phyloP scores from a whole-genome alignment of 2,888 invertebrate genomes.

The Linnaemya tessellans region DNA sequence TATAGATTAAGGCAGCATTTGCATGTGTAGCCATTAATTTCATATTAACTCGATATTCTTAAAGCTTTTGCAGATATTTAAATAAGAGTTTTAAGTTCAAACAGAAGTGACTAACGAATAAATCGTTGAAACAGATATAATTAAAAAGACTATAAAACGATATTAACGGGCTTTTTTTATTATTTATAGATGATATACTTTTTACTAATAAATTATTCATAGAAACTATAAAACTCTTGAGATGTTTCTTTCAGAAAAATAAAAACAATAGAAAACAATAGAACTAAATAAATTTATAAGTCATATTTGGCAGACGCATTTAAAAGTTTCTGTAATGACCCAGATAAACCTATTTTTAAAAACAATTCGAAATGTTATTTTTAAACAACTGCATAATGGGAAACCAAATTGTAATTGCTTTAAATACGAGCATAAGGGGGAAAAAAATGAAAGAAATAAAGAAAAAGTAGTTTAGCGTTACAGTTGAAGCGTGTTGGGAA shows the following conservation, averaged over 20 bases:
- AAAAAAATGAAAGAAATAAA: slow-evolving; percentile 6
- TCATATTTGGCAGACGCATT: slow-evolving; percentile 25
- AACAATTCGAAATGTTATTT: neutral
- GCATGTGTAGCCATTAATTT: slow-evolving; percentile 31
- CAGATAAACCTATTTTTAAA: slow-evolving; percentile 9
- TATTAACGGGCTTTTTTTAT: slow-evolving; percentile 3
- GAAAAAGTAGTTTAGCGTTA: slow-evolving; percentile 60
- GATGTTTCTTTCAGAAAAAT: slow-evolving; percentile 7
- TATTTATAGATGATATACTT: neutral
- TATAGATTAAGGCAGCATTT: slow-evolving; percentile 4
- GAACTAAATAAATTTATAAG: neutral
- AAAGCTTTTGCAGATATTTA: neutral
- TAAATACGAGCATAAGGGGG: neutral
- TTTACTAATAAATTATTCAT: slow-evolving; percentile 6
- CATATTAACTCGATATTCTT: neutral
- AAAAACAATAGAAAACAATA: slow-evolving; percentile 10
- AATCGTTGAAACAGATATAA: neutral
- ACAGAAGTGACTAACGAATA: neutral
- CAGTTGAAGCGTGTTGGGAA: slow-evolving; percentile 42
- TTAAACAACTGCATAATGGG: neutral
- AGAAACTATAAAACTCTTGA: slow-evolving; percentile 41
- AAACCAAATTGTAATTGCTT: slow-evolving; percentile 36
- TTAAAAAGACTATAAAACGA: neutral
- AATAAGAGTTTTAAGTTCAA: neutral
- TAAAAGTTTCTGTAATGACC: slow-evolving; percentile 44